Evolutionary conservation across 2,888 invertebrate species (phyloP).

Genomic region (Aethes cnicana): DNA sequence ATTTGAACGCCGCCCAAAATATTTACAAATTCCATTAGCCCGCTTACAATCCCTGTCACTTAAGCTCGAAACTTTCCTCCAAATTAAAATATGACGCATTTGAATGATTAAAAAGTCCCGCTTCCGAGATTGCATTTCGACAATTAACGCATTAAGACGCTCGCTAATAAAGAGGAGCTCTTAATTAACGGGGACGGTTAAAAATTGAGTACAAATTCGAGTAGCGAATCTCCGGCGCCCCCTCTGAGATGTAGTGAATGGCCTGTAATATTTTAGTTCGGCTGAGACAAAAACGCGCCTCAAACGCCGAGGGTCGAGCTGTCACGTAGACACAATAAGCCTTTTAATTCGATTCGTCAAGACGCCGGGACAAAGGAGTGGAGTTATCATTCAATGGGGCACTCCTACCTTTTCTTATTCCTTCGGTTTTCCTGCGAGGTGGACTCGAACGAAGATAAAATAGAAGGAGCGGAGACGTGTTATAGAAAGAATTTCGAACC

Average conservation of each 20-base stretch:
- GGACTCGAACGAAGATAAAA: slow-evolving; percentile 43
- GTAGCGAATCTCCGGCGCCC: slow-evolving; percentile 66
- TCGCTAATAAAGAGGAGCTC: slow-evolving; percentile 78
- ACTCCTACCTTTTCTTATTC: slow-evolving; percentile 81
- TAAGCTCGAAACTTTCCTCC: slow-evolving; percentile 43
- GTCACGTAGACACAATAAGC: slow-evolving; percentile 83
- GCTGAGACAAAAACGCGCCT: slow-evolving; percentile 76
- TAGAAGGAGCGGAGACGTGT: slow-evolving; percentile 1
- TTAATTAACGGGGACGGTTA: slow-evolving; percentile 80
- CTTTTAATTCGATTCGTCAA: slow-evolving; percentile 83
- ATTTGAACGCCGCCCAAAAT: slow-evolving; percentile 29
- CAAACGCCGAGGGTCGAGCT: slow-evolving; percentile 58
- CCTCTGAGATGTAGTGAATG: slow-evolving; percentile 74
- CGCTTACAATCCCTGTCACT: slow-evolving; percentile 47
- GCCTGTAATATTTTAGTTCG: slow-evolving; percentile 82
- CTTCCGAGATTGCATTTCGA: slow-evolving; percentile 79
- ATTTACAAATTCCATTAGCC: slow-evolving; percentile 61
- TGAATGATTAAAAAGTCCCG: slow-evolving; percentile 74
- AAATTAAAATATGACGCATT: slow-evolving; percentile 76
- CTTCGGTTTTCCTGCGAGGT: slow-evolving; percentile 74
- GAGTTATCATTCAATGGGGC: slow-evolving; percentile 83
- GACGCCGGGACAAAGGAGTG: slow-evolving; percentile 79
- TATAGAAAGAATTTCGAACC: no score
- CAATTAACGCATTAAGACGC: slow-evolving; percentile 81
- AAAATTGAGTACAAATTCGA: slow-evolving; percentile 83